Base-by-base conservation (phyloP, 2,888 invertebrate species). In the Hyles lineata region DNA sequence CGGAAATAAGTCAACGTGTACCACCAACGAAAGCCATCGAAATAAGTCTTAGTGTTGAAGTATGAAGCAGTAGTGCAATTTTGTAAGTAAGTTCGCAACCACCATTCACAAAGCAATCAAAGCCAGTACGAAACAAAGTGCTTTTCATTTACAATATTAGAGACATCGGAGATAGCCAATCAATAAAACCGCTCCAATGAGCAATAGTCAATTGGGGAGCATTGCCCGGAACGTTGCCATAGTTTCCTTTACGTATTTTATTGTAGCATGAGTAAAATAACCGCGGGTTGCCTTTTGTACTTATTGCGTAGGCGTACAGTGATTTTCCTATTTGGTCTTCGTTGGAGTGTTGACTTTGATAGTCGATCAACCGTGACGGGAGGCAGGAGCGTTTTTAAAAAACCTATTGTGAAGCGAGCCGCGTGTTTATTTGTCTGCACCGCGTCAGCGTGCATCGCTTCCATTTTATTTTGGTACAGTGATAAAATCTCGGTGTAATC, bases 271-370 rank as follows among this genome's bases (percentile, higher is more conserved):
- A 67, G 5, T 67, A 67, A 67, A 77, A 75, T 75, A 72, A 75
- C 75, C 76, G 50, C 75, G 67, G 75, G 78, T 73, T 69, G 62
- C 75, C 77, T 78, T 76, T 76, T 78, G 74, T 75, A 70, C 70
- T 75, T 74, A 74, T 74, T 77, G 50, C 60, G 72, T 63, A 72
- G 76, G 50, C 60, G 72, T 63, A 72, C 77, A 63, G 71, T 73
- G 70, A 71, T 74, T 72, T 73, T 55, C 71, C 73, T 70, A 63
- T 77, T 70, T 76, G 76, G 75, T 81, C 76, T 76, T 72, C 71
- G 60, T 60, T 70, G 50, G 77, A 77, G 75, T 79, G 79, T 80
- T 79, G 77, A 77, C 76, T 75, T 50, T 76, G 75, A 50, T 70
- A 74, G 73, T 73, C 77, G 75, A 77, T 79, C 77, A 78, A 74